Evolutionary conservation across 2,797 vertebrate genomes (phyloP), one percentile per base, ranked within the genome.

Genomic region (Notamacropus eugenii): DNA sequence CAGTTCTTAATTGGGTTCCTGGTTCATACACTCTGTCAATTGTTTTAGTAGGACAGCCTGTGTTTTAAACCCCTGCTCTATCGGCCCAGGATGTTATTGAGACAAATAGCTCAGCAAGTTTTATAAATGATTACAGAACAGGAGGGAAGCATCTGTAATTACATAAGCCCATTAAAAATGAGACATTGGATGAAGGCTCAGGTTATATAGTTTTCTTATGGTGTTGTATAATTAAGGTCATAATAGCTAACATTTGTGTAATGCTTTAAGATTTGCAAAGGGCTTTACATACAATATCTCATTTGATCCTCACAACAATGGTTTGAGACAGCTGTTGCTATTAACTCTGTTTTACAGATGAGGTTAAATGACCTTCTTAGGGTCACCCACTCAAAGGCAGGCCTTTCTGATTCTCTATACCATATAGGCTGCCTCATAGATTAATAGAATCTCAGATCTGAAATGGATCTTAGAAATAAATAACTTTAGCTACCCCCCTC

Each of bases 1-100:
- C 82, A 46, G 93, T 96, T 95, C 95, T 93, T 96, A 94, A 93
- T 95, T 29, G 1, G 92, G 93, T 92, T 94, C 97, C 54, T 95
- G 95, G 93, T 93, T 95, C 92, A 92, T 95, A 97, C 40, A 95
- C 59, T 57, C 90, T 94, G 95, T 95, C 97, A 95, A 96, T 95
- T 94, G 54, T 91, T 93, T 95, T 55, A 93, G 87, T 55, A 96
- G 74, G 90, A 95, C 94, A n/a, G 34, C 59, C 14, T 12, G 50
- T 93, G 91, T 96, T 96, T 97, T 96, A 93, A 90, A 8, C 92
- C 82, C 92, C 40, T 95, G 34, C 58, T 55, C 40, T 90, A 90
- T 52, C 59, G 67, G 54, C 58, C 91, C 90, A 82, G 94, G 91
- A 74, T 34, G 59, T 87, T 93, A 95, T 19, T 62, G 94, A 97